Base-by-base conservation (phyloP, 2,113 vertebrate species). In the Lophura nycthemera region DNA sequence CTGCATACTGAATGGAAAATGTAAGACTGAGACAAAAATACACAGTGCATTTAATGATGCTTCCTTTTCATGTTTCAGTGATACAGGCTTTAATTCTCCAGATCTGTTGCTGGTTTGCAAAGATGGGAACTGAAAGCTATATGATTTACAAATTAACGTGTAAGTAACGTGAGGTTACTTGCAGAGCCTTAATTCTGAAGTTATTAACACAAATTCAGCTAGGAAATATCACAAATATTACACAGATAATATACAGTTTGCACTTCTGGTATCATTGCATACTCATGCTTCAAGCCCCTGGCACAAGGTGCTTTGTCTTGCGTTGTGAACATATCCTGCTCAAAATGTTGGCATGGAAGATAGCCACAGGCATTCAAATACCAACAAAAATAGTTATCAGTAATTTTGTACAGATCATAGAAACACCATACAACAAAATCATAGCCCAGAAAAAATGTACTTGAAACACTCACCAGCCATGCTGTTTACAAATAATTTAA, bases 281-380 rank as follows among this genome's bases (percentile, higher is more conserved):
- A 2, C 15, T 83, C 40, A 27, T 0, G 1, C 8, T 20, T 15
- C 0, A 0, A 56, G 10, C 1, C 9, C 11, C 30, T 10, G 11
- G 16, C 17, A 29, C 21, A 29, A 25, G 4, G 6, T 8, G 10
- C 74, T 19, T 2, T 22, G 4, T 29, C 22, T 36, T 85, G 22
- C 56, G 43, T 13, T 2, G 1, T 42, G n/a, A 79, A 7, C 27
- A 43, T 8, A 27, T 1, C 14, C 40, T 64, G 11, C 15, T 65
- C 36, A 69, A 66, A 75, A 75, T 4, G 1, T 7, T 77, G 40
- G 15, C 42, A 59, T 22, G 4, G 3, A 13, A 40, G 72, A 59
- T 15, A 60, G 9, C 40, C 45, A 10, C 8, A 32, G 20, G 36
- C 32, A 11, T 29, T 32, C 5, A 59, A 42, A 78, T 6, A 27